A percentile compares a stretch with the other conserved stretches of the same genome.
phyloP scores from a whole-genome alignment of 2,797 vertebrate species.

The Neosilurus hyrtlii region DNA sequence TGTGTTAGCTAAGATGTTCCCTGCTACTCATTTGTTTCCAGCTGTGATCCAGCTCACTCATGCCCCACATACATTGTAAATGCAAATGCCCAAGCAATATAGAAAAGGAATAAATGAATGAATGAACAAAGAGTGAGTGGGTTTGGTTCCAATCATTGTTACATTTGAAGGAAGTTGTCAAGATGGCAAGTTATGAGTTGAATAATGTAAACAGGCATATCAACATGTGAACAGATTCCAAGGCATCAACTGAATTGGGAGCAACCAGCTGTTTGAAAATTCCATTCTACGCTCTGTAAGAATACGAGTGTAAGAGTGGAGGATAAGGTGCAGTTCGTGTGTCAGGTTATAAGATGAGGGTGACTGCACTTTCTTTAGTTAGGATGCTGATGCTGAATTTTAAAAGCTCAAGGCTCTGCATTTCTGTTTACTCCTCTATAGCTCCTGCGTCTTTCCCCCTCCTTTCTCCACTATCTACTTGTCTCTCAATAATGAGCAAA shows the following conservation, averaged over 20 bases:
- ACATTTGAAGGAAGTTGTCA: not conserved
- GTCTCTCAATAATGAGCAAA: conserved; percentile 51
- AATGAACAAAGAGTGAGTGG: not conserved
- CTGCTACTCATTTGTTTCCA: no score
- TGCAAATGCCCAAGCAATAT: no score
- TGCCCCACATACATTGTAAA: no score
- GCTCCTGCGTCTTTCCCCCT: conserved; percentile 16
- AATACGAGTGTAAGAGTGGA: not conserved
- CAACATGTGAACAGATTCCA: not conserved
- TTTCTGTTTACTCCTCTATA: conserved; percentile 16
- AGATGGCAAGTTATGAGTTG: not conserved
- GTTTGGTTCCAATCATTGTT: not conserved
- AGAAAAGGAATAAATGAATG: no score
- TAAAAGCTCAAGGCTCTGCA: not conserved
- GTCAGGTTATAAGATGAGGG: conserved; percentile 24
- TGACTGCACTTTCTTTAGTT: conserved; percentile 25
- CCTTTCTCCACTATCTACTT: conserved; percentile 26
- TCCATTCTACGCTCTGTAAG: not conserved
- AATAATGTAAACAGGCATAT: not conserved
- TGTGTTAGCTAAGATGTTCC: no score
- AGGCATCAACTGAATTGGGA: not conserved
- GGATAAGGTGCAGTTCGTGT: conserved; percentile 16
- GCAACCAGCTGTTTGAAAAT: not conserved
- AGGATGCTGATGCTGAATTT: conserved; percentile 40
- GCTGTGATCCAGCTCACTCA: no score